Conservation (phyloP, 1,140 invertebrate genomes). For the Caenorhabditis elegans region WBcel235 BX284605.5:13719501-13720000, state of each 20-base stretch:
- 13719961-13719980: constrained; percentile 21
- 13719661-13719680: constrained; percentile 40
- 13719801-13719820: constrained; percentile 48
- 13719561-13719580: constrained; percentile 36
- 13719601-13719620: background rate
- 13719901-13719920: constrained; percentile 49
- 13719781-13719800: constrained; percentile 26
- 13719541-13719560: constrained; percentile 52
- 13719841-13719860: constrained; percentile 41
- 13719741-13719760: constrained; percentile 41
- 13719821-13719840: constrained; percentile 16
- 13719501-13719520: constrained; percentile 62
- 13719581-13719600: background rate
- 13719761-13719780: constrained; percentile 37
- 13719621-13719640: too few relatives aligned
- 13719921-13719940: constrained; percentile 41
- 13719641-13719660: constrained; percentile 34
- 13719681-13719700: constrained; percentile 28
- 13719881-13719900: constrained; percentile 36
- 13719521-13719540: constrained; percentile 65
- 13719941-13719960: constrained; percentile 43
- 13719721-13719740: constrained; percentile 14
- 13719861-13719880: constrained; percentile 34
- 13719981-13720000: background rate
- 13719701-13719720: constrained; percentile 42